Evolutionary conservation across 1,140 invertebrate genomes (phyloP), one percentile per base, ranked within the genome.

Genomic region (Drosophila seguyi): DNA sequence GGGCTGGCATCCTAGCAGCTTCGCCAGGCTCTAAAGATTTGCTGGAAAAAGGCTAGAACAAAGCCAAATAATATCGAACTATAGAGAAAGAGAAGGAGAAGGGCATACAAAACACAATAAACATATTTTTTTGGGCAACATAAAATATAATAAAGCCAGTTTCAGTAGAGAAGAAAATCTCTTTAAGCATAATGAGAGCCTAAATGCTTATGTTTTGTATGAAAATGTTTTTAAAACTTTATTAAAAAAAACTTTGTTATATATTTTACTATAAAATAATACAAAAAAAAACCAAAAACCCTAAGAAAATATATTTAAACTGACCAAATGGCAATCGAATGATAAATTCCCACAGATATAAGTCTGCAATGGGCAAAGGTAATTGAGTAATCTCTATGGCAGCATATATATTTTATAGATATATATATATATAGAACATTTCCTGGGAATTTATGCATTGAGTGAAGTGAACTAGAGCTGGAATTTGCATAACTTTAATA

Each of bases 401-500:
- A 53, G 14, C 50, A 16, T 29, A 31, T 31, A 18, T 50, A 13
- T 0, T 7, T 11, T 16, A n/a, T 3, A 18, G 5, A 6, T 14
- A 20, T 20, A 20, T 18, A 14, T 8, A 16, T 20, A 34, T 52
- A 34, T 20, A 6, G 2, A 14, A 6, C 16, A 20, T 20, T 14
- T 18, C 20, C 25, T n/a, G n/a, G 34, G 2, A 63, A 42, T 31
- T 25, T 31, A 56, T 58, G 18, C 16, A 25, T 41, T 27, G 14
- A 13, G 14, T 4, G 22, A 6, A 36, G 5, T 36, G 18, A 48
- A 42, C 55, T 25, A 55, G 20, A n/a, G 50, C 61, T 50, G 68
- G 63, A 72, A 82, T 87, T 87, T 87, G 75, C 83, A 86, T 86
- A 57, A 79, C 75, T 87, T 73, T 82, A 75, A 79, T 87, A 73